Evolutionary conservation across 2,113 vertebrate species (phyloP).

Genomic region (Myanophis thanlyinensis): DNA sequence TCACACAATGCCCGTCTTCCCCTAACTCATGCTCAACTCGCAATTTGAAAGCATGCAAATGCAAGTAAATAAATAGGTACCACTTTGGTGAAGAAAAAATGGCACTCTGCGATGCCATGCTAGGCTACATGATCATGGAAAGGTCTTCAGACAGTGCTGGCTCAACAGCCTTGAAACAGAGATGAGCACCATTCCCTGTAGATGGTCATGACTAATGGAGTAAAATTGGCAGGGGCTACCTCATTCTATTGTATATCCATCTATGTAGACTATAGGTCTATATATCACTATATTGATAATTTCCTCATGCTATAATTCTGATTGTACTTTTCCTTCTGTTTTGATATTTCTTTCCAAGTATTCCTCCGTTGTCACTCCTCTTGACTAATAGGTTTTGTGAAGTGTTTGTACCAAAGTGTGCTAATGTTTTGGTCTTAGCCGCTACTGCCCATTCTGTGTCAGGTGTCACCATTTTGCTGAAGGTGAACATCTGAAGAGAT

Average conservation of each 20-base stretch:
- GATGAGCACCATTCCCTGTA: background rate
- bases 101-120: background rate
- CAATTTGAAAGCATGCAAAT: background rate
- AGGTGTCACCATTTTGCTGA: background rate
- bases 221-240: background rate
- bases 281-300: background rate
- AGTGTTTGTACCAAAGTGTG: background rate
- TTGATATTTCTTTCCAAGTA: too few species aligned
- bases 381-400: background rate
- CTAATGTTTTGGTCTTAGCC: background rate
- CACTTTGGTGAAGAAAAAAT: background rate
- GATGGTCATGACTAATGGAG: background rate
- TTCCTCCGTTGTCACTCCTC: background rate
- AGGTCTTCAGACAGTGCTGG: background rate
- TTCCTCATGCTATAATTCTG: background rate
- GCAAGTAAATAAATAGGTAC: background rate
- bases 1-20: background rate
- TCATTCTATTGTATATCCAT: background rate
- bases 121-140: background rate
- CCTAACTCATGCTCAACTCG: background rate
- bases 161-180: background rate
- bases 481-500: background rate
- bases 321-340: background rate
- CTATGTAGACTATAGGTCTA: background rate
- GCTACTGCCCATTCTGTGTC: background rate